These are phyloP conservation scores for Actias luna DNA, from an alignment of 2,888 invertebrate species.

Conservation along the genomic window DNA sequence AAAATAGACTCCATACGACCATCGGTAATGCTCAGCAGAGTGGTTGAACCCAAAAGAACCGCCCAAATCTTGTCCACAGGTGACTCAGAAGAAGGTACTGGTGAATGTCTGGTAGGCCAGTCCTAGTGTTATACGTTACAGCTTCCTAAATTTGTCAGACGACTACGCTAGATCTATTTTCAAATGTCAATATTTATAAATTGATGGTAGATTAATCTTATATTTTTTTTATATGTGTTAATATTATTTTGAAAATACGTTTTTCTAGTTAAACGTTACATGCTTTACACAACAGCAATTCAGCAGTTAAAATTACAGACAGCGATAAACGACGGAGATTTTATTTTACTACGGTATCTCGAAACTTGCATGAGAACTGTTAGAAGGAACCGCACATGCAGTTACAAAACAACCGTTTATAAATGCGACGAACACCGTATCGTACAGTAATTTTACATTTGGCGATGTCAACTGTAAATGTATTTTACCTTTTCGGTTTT, in stretches of 20 bases:
- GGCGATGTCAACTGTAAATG: constrained; percentile 6
- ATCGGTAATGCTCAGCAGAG: too few species aligned
- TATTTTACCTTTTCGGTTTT: not conserved
- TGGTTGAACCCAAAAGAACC: too few species aligned
- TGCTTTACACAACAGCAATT: not conserved
- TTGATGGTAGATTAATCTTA: too few species aligned
- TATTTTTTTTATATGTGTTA: not conserved
- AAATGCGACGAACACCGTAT: constrained; percentile 9
- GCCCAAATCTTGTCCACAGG: too few species aligned
- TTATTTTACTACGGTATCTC: constrained; percentile 34
- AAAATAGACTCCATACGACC: too few species aligned
- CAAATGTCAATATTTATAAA: too few species aligned
- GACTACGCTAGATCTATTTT: too few species aligned
- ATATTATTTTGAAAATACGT: not conserved
- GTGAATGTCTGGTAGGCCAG: too few species aligned
- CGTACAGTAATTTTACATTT: constrained; percentile 12
- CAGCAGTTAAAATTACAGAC: constrained; percentile 1
- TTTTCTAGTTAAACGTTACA: not conserved
- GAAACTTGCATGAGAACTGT: constrained; percentile 13
- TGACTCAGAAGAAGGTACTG: too few species aligned
- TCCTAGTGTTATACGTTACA: too few species aligned
- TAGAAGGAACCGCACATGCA: constrained; percentile 14
- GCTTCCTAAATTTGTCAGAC: too few species aligned
- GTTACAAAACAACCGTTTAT: constrained; percentile 16
- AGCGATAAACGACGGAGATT: constrained; percentile 10